These are phyloP conservation scores for Ciconia boyciana DNA, from an alignment of 2,113 vertebrate genomes.

Conservation along the genomic window DNA sequence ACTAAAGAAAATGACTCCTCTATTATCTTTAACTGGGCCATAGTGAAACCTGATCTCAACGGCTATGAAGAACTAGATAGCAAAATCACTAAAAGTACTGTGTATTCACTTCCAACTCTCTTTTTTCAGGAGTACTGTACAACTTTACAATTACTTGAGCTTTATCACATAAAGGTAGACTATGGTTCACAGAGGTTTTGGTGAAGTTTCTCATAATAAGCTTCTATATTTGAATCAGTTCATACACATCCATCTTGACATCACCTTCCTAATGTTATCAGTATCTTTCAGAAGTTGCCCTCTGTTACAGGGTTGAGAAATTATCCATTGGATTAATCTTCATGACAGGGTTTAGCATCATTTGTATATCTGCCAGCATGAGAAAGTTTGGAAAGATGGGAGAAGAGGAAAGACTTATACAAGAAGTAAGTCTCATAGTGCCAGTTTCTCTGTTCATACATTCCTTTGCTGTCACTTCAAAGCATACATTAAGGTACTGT, in stretches of 20 bases:
- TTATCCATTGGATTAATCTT: background rate
- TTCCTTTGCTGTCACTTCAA: background rate
- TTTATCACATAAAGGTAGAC: background rate
- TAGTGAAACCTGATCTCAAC: background rate
- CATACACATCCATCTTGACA: background rate
- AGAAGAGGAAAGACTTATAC: background rate
- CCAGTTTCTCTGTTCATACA: background rate
- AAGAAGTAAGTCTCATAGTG: background rate
- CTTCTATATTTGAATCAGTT: background rate
- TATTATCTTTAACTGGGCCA: background rate
- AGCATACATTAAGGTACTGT: background rate
- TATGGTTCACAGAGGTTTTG: background rate
- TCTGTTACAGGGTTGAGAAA: background rate
- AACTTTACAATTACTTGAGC: background rate
- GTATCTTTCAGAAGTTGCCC: background rate
- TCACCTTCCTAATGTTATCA: background rate
- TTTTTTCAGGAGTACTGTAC: background rate
- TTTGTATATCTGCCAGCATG: background rate
- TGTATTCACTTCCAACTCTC: background rate
- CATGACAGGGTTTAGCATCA: background rate
- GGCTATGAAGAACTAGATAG: background rate
- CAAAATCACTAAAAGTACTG: background rate
- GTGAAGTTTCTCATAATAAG: background rate
- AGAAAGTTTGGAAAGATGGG: background rate
- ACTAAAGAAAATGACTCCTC: background rate